These are phyloP conservation scores for Orientallactaga bullata DNA, from an alignment of 2,113 vertebrate species.

Conservation along the genomic window DNA sequence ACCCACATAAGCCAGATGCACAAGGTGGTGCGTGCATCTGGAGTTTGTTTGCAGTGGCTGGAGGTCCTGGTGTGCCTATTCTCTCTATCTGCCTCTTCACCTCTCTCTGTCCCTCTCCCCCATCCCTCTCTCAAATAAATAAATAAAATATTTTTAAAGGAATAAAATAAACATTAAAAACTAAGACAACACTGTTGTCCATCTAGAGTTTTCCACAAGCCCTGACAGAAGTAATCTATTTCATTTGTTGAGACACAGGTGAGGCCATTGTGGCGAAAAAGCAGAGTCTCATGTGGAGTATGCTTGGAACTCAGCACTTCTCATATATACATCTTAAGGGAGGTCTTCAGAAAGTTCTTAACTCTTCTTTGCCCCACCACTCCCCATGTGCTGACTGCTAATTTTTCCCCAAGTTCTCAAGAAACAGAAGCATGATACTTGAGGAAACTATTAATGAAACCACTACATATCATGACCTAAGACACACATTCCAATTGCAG, in stretches of 20 bases:
- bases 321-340: background rate
- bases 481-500: background rate
- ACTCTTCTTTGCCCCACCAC: background rate
- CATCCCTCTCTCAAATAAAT: too few relatives aligned
- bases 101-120: too few relatives aligned
- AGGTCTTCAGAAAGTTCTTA: background rate
- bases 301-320: background rate
- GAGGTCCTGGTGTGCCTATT: too few relatives aligned
- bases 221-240: background rate
- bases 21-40: too few relatives aligned
- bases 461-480: background rate
- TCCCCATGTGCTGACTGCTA: slow-evolving; percentile 31
- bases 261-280: background rate
- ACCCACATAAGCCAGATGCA: too few relatives aligned
- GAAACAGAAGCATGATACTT: slow-evolving; percentile 14
- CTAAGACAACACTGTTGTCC: background rate
- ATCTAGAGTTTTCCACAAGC: slow-evolving; percentile 51
- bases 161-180: background rate
- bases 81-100: too few relatives aligned
- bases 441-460: slow-evolving; percentile 12
- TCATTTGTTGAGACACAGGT: fast-evolving
- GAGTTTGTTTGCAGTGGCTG: too few relatives aligned
- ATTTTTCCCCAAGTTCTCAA: slow-evolving; percentile 57
- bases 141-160: too few relatives aligned
- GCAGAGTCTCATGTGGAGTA: fast-evolving